Evolutionary conservation across 30 jellyfish, hydroid and myxozoan genomes (phyloP).

Genomic region (Cassiopea andromeda): DNA sequence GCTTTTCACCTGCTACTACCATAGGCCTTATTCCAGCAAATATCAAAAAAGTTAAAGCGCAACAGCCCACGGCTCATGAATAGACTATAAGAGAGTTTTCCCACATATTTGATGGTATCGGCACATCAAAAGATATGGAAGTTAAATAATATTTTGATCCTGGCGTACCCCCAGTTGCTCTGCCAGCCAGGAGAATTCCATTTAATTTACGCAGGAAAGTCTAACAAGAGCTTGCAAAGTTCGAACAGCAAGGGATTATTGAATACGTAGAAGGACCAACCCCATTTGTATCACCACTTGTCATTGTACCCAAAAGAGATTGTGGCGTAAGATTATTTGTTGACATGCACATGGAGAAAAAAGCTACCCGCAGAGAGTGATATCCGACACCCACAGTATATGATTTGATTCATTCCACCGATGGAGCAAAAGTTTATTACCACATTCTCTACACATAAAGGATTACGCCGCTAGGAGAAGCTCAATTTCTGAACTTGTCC

Average conservation of each 20-base stretch:
- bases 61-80: constrained; percentile 6
- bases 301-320: constrained; percentile 10
- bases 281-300: constrained; percentile 47
- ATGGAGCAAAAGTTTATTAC: constrained; percentile 42
- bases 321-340: constrained; percentile 12
- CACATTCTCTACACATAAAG: constrained; percentile 38
- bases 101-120: constrained; percentile 28
- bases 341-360: constrained; percentile 5
- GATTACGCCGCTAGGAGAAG: constrained; percentile 13
- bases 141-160: constrained; percentile 45
- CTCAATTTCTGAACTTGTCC: constrained; percentile 34
- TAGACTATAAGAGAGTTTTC: not conserved
- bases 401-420: constrained; percentile 26
- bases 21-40: constrained; percentile 34
- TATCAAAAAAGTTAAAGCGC: constrained; percentile 5
- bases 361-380: constrained; percentile 27
- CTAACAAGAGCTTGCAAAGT: constrained; percentile 10
- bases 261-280: constrained; percentile 45
- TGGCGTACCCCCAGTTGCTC: constrained; percentile 58
- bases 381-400: constrained; percentile 23
- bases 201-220: constrained; percentile 46
- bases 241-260: constrained; percentile 30
- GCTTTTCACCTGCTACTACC: constrained; percentile 38
- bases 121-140: constrained; percentile 13
- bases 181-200: constrained; percentile 36